Conservation (phyloP, 2,888 invertebrate species). For the Arrhopalites spinosus region DNA sequence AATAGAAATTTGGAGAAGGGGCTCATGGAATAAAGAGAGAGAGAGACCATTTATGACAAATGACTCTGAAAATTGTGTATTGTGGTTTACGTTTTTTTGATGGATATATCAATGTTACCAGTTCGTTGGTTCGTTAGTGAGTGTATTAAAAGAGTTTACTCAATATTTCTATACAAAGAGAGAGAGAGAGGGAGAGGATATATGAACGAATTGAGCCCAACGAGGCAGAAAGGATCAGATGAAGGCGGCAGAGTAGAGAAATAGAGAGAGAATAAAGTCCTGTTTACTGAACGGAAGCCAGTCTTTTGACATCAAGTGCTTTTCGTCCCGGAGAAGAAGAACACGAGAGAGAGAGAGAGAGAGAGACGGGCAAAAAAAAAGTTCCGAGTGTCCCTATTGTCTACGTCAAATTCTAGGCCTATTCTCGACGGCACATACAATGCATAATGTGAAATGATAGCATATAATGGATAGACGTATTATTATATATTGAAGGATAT, state of each 20-base stretch:
- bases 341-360: constrained; percentile 18
- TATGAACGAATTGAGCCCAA: neutral
- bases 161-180: too few relatives aligned
- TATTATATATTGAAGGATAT: too few relatives aligned
- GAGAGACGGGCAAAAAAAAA: too few relatives aligned
- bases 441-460: neutral
- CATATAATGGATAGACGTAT: too few relatives aligned
- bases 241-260: constrained; percentile 20
- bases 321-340: constrained; percentile 41
- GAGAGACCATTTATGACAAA: constrained; percentile 22
- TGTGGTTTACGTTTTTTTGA: constrained; percentile 8
- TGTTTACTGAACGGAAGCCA: constrained; percentile 41
- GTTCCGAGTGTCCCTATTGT: constrained; percentile 9
- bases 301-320: constrained; percentile 48
- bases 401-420: neutral
- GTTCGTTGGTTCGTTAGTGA: neutral
- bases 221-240: constrained; percentile 19
- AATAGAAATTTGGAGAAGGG: neutral
- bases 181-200: neutral
- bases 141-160: neutral
- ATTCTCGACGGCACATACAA: neutral
- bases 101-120: constrained; percentile 17
- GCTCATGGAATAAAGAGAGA: constrained; percentile 1
- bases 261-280: constrained; percentile 15
- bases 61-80: constrained; percentile 19